These are phyloP conservation scores for Thunnus maccoyii DNA, from an alignment of 2,113 vertebrate species.

Conservation along the genomic window DNA sequence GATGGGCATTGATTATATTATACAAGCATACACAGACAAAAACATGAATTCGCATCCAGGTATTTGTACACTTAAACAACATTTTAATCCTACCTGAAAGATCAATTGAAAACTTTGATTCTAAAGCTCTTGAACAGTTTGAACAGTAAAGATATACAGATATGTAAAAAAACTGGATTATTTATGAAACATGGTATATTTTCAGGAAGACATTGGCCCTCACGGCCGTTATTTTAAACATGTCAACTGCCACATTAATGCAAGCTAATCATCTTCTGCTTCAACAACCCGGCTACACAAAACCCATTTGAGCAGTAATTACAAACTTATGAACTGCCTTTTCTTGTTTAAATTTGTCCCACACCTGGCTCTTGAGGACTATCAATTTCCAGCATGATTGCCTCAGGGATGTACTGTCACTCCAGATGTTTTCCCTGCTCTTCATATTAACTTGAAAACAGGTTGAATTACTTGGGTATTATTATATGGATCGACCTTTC, in stretches of 20 bases:
- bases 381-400: not conserved
- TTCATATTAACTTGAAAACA: not conserved
- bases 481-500: not conserved
- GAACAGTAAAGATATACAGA: not conserved
- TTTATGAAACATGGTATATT: not conserved
- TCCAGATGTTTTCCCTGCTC: not conserved
- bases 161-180: not conserved
- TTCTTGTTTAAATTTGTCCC: not conserved
- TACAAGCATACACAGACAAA: not conserved
- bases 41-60: not conserved
- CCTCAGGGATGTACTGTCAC: not conserved
- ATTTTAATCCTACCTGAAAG: not conserved
- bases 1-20: too few species aligned
- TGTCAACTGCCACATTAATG: not conserved
- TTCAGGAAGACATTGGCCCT: not conserved
- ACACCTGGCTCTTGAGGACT: too few species aligned
- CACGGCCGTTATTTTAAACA: not conserved
- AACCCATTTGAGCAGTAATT: not conserved
- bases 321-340: not conserved
- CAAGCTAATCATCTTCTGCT: not conserved
- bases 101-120: not conserved
- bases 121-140: not conserved
- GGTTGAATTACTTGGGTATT: not conserved
- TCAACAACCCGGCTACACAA: not conserved
- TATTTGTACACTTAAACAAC: not conserved